Base-by-base conservation (phyloP, 2,113 vertebrate genomes). In the Phocoena sinus region DNA sequence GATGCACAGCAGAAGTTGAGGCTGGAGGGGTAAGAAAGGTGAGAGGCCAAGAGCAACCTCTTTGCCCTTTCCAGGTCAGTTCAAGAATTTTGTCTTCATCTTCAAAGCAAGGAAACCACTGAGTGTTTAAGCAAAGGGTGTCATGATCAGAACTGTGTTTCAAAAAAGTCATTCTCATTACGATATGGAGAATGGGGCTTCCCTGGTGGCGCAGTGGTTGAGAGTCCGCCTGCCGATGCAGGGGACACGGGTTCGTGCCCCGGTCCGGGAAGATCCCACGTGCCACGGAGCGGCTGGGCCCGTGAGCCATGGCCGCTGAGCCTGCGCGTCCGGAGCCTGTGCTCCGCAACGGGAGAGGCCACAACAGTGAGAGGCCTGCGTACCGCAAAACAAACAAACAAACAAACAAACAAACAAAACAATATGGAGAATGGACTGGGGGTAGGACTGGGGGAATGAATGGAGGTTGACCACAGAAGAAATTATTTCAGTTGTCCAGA, bases 1-100 rank as follows among this genome's bases (percentile, higher is more conserved):
- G 28, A n/a, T 5, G 0, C 13, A 23, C 15, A n/a, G 41, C 5
- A 7, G 2, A 23, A 9, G 56, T 7, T 5, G 25, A 71, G 6
- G 38, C 23, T 36, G 74, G 77, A 60, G 44, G 71, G 31, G 33
- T 4, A 12, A 44, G 28, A 56, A 28, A 44, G 60, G 10, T 3
- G 26, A 63, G 68, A 79, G 23, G 23, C 31, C 60, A 79, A 79
- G 33, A 85, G 44, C 5, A 41, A 8, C 18, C 33, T 50, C 74
- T 77, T 33, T 50, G 74, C 5, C 53, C 31, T n/a, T 44, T 25
- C 36, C 1, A 41, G 41, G 38, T 36, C 26, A 31, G 50, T n/a
- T 86, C 21, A 93, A 85, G 73, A 60, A 68, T 53, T 53, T 36
- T 60, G 13, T 50, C 80, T 89, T 85, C 44, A 63, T 84, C 44